Conservation (phyloP, 2,888 invertebrate genomes). For the Halictus ligatus region DNA sequence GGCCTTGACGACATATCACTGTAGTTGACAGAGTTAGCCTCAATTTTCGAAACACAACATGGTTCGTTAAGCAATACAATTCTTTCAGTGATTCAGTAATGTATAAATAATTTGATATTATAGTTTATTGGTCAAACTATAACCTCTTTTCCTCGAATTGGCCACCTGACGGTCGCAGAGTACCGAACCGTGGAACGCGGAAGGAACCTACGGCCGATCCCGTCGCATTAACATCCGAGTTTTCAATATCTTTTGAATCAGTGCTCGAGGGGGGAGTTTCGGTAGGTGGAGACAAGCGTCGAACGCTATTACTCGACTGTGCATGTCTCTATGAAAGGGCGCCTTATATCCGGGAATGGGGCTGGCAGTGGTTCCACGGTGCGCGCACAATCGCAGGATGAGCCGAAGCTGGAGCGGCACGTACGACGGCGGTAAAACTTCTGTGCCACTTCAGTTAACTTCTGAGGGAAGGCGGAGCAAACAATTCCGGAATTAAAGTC, state of each 20-base stretch:
- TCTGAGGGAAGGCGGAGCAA: slow-evolving; percentile 65
- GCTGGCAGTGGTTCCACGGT: slow-evolving; percentile 20
- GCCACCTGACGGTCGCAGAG: neutral
- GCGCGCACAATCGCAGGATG: slow-evolving; percentile 49
- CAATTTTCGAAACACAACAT: too few relatives aligned
- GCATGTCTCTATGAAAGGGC: slow-evolving; percentile 46
- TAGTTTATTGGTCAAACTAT: neutral
- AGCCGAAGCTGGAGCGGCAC: slow-evolving; percentile 63
- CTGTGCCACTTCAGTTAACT: slow-evolving; percentile 65
- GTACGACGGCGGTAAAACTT: slow-evolving; percentile 63
- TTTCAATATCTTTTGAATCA: too few relatives aligned
- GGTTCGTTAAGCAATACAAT: too few relatives aligned
- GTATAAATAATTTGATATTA: neutral
- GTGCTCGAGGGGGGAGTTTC: slow-evolving; percentile 6
- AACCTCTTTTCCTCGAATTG: neutral
- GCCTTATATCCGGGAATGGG: slow-evolving; percentile 3
- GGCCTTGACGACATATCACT: too few relatives aligned
- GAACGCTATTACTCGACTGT: slow-evolving; percentile 31
- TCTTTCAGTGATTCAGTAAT: neutral
- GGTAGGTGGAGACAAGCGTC: neutral
- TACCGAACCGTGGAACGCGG: neutral
- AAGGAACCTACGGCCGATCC: neutral
- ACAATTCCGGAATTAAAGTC: slow-evolving; percentile 66
- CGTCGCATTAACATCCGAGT: neutral
- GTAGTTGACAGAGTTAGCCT: too few relatives aligned